Percentiles rank a stretch among this genome's conserved stretches.
Evolutionary conservation across 2,888 invertebrate genomes (phyloP).

Genomic region (Malacosoma neustria): DNA sequence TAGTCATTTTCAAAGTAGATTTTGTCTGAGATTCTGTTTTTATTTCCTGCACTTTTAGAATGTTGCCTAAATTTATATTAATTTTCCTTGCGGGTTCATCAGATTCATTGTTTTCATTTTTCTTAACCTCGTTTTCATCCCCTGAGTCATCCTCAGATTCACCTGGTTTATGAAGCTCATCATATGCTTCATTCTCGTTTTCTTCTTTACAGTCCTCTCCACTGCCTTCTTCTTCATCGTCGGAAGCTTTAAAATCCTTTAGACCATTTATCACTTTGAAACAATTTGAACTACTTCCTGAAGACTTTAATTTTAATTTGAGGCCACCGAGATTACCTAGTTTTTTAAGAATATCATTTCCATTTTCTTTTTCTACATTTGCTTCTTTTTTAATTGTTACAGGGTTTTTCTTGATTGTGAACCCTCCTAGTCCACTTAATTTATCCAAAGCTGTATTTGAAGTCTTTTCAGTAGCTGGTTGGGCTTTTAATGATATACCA

Average conservation of each 20-base stretch:
- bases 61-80: slow-evolving; percentile 6
- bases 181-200: slow-evolving; percentile 32
- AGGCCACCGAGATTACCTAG: slow-evolving; percentile 60
- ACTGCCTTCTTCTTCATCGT: slow-evolving; percentile 50
- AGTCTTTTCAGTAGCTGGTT: slow-evolving; percentile 20
- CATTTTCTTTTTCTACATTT: slow-evolving; percentile 23
- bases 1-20: slow-evolving; percentile 12
- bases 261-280: slow-evolving; percentile 64
- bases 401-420: slow-evolving; percentile 57
- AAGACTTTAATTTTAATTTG: slow-evolving; percentile 62
- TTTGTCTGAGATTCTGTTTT: slow-evolving; percentile 26
- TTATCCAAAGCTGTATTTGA: slow-evolving; percentile 51
- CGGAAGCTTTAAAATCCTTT: slow-evolving; percentile 58
- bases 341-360: slow-evolving; percentile 46
- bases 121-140: slow-evolving; percentile 32
- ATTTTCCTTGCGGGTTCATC: slow-evolving; percentile 1
- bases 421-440: slow-evolving; percentile 60
- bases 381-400: slow-evolving; percentile 54
- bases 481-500: slow-evolving; percentile 44
- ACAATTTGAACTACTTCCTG: slow-evolving; percentile 47
- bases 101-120: slow-evolving; percentile 11
- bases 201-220: slow-evolving; percentile 37
- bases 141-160: slow-evolving; percentile 30
- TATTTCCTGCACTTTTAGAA: slow-evolving; percentile 28
- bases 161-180: slow-evolving; percentile 25